A percentile compares a stretch with the other conserved stretches of the same genome.
Evolutionary conservation across 2,888 invertebrate genomes (phyloP).

Genomic region (Mongoloraphidia duomilia): DNA sequence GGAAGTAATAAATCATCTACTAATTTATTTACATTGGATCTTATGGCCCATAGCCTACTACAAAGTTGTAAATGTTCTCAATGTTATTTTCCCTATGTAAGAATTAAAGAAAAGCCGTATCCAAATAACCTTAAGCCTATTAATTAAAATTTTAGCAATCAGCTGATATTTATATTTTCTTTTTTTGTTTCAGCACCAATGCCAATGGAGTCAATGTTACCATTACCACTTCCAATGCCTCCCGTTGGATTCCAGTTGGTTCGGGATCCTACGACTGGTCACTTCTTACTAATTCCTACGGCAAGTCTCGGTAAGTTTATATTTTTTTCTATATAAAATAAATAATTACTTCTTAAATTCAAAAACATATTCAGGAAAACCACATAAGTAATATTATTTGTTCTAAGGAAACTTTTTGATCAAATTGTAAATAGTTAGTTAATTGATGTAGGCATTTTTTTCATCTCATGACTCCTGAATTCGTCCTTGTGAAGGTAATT

Average conservation of each 20-base stretch:
- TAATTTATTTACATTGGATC: too few relatives aligned
- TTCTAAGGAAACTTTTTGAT: too few relatives aligned
- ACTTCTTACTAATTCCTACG: constrained; percentile 63
- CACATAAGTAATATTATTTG: too few relatives aligned
- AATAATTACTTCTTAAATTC: too few relatives aligned
- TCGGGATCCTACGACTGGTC: constrained; percentile 73
- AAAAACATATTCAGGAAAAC: too few relatives aligned
- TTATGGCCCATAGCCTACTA: too few relatives aligned
- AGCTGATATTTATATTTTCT: constrained; percentile 9
- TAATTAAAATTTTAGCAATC: neutral
- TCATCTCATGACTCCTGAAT: too few relatives aligned
- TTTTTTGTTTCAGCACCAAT: constrained; percentile 44
- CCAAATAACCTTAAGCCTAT: neutral
- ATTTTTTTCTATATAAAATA: neutral
- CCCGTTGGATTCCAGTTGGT: constrained; percentile 76
- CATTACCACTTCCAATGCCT: constrained; percentile 49
- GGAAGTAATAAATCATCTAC: too few relatives aligned
- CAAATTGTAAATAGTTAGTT: too few relatives aligned
- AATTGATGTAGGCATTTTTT: too few relatives aligned
- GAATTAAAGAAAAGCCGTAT: neutral
- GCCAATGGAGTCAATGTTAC: constrained; percentile 59
- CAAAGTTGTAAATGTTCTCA: too few relatives aligned
- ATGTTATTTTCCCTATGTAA: neutral
- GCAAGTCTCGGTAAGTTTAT: constrained; percentile 40
- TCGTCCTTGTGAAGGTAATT: too few relatives aligned